Conservation (phyloP, 2,113 vertebrate species). For the Cairina moschata region DNA sequence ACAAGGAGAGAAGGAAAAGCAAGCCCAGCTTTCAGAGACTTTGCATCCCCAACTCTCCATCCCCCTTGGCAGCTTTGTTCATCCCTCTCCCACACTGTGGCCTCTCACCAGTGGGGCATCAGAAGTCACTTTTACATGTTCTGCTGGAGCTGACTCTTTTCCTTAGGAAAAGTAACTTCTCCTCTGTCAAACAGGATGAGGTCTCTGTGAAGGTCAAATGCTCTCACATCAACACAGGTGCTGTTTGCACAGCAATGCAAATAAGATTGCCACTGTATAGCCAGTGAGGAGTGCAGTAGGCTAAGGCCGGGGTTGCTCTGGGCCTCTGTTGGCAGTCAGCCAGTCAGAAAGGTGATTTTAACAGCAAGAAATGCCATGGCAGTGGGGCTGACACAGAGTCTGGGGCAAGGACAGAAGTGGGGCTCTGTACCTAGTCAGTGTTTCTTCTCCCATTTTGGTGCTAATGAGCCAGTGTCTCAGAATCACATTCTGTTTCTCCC, state of each 20-base stretch:
- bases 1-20: background rate
- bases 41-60: accelerated
- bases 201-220: background rate
- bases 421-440: background rate
- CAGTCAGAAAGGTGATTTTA: background rate
- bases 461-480: accelerated
- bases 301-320: background rate
- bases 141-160: background rate
- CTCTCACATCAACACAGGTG: background rate
- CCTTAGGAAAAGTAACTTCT: too few relatives aligned
- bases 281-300: background rate
- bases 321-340: background rate
- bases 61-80: accelerated
- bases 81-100: background rate
- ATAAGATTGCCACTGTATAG: background rate
- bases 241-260: background rate
- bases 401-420: accelerated
- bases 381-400: background rate
- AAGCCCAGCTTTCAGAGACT: background rate
- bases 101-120: accelerated
- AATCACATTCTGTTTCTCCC: accelerated
- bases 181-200: background rate
- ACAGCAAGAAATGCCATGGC: background rate
- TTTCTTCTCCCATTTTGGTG: background rate
- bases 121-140: background rate